These are phyloP conservation scores for Macrosoma leucophasiata DNA, from an alignment of 2,888 invertebrate species.

Conservation along the genomic window DNA sequence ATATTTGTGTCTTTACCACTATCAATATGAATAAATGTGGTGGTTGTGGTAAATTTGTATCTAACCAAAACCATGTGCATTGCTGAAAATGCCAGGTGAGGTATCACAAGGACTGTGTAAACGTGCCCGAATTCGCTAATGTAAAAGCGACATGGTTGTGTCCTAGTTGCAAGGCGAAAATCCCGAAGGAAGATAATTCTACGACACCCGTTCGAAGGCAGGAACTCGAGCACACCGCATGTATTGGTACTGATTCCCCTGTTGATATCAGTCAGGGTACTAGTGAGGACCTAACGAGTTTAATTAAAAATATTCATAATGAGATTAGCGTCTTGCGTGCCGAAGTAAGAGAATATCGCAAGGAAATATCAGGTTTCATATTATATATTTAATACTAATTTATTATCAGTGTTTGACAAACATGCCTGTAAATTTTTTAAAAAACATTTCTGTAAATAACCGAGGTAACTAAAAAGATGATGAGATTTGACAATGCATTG, in stretches of 20 bases:
- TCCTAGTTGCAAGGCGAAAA: no score
- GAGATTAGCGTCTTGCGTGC: neutral
- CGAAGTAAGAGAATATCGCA: neutral
- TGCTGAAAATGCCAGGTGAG: neutral
- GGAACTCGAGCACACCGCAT: no score
- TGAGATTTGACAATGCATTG: conserved; percentile 9
- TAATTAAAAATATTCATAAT: no score
- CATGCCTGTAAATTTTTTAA: neutral
- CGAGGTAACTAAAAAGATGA: conserved; percentile 9
- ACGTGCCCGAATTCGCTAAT: no score
- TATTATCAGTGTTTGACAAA: neutral
- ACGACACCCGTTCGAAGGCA: no score
- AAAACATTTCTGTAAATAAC: conserved; percentile 8
- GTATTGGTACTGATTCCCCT: no score
- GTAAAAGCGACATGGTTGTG: no score
- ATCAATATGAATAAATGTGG: conserved; percentile 1
- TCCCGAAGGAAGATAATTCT: neutral
- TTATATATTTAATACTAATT: neutral
- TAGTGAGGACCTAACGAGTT: no score
- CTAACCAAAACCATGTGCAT: neutral
- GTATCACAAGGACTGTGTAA: neutral
- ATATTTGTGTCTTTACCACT: no score
- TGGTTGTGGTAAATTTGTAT: conserved; percentile 1
- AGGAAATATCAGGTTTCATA: neutral
- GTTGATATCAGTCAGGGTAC: no score